Evolutionary conservation across 2,888 invertebrate species (phyloP).

Genomic region (Lagria hirta): DNA sequence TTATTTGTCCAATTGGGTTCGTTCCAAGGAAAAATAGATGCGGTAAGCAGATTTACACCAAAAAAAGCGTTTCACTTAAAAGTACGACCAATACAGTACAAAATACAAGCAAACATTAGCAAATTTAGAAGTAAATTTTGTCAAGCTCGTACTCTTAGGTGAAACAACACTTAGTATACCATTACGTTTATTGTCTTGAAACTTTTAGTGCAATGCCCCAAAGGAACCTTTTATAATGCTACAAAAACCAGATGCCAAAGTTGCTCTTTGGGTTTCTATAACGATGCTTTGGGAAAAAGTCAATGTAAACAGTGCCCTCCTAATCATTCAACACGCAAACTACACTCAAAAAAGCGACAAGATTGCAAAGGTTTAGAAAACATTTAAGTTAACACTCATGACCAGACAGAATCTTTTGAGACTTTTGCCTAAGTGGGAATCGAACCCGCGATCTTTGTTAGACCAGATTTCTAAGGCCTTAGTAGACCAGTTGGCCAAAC

Average conservation of each 20-base stretch:
- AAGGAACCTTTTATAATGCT: constrained; percentile 64
- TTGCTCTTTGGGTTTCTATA: constrained; percentile 64
- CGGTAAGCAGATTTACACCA: constrained; percentile 52
- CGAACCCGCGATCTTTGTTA: too few species aligned
- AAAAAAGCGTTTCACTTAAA: not conserved
- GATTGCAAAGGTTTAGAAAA: constrained; percentile 63
- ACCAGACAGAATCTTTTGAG: too few species aligned
- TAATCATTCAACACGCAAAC: constrained; percentile 59
- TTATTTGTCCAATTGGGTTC: constrained; percentile 58
- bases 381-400: too few species aligned
- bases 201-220: constrained; percentile 61
- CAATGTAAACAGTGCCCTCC: constrained; percentile 61
- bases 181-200: constrained; percentile 1
- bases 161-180: not conserved
- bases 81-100: not conserved
- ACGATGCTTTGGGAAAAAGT: constrained; percentile 58
- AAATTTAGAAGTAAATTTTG: too few species aligned
- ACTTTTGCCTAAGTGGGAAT: too few species aligned
- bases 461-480: not conserved
- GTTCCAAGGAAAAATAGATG: constrained; percentile 59
- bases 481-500: not conserved
- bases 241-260: constrained; percentile 59
- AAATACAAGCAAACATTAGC: too few species aligned
- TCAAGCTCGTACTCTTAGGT: constrained; percentile 1
- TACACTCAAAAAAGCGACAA: constrained; percentile 51